Evolutionary conservation across 2,888 invertebrate species (phyloP), one percentile per base, ranked within the genome.

Genomic region (Steinernema scapterisci): DNA sequence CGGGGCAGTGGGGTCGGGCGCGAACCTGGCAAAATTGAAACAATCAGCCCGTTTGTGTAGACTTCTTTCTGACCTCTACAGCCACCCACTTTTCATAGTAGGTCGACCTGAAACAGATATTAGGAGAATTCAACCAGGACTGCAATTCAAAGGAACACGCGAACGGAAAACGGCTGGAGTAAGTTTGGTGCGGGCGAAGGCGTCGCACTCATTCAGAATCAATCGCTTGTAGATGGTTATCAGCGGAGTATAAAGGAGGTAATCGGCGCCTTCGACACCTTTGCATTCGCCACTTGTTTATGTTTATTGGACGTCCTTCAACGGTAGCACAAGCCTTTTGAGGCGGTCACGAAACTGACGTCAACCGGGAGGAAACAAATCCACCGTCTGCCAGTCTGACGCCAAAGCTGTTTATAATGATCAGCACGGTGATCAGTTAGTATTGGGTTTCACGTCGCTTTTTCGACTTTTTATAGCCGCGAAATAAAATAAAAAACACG

Each of bases 201-300:
- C 38, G 38, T 63, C 63, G 6, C 63, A 31, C 27, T 13, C 63
- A 63, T 63, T 63, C 63, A 13, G 27, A 27, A 63, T 63, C 63
- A 63, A 25, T 16, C 63, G 27, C 31, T 27, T 27, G 63, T 27
- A 63, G 63, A 63, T 63, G 27, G 63, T 38, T 63, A 63, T 63
- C 63, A 31, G 31, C 31, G 13, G 27, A 27, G 63, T 31, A 63
- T 63, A 31, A 63, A 31, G 63, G 19, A 31, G 63, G 63, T 63
- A 63, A 63, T 63, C 63, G 63, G 16, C 16, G 31, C 63, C 25
- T 31, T 63, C 25, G 31, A 27, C 63, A 63, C 63, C 63, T 63
- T n/a, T 63, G 27, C 7, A 11, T 63, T 63, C 16, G n/a, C 16
- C 25, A 63, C 63, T 63, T 27, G 63, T 63, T 63, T 63, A 31